These are phyloP conservation scores for Gandaritis pyraliata DNA, from an alignment of 2,888 invertebrate genomes.

Conservation along the genomic window DNA sequence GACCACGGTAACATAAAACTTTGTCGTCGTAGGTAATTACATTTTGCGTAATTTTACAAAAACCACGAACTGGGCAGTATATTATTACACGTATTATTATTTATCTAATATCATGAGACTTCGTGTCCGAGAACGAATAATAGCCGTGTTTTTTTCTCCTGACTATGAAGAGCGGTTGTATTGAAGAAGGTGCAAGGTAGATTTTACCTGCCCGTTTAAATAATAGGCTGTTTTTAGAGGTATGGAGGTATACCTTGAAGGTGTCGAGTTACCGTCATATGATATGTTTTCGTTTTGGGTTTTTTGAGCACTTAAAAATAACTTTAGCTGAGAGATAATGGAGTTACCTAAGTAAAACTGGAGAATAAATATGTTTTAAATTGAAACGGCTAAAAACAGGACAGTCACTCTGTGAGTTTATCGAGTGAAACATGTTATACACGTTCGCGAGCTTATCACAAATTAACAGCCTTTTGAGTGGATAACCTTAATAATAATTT, in stretches of 20 bases:
- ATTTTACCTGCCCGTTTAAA: constrained; percentile 71
- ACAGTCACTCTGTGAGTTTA: constrained; percentile 11
- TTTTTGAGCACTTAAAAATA: constrained; percentile 27
- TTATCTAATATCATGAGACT: constrained; percentile 14
- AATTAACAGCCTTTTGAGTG: constrained; percentile 28
- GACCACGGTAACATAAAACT: constrained; percentile 14
- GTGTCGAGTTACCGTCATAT: constrained; percentile 60
- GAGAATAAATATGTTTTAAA: constrained; percentile 4
- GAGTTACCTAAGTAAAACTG: constrained; percentile 3
- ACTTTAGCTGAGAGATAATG: constrained; percentile 10
- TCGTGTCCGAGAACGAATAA: constrained; percentile 47
- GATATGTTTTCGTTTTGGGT: constrained; percentile 52
- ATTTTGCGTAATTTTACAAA: constrained; percentile 28
- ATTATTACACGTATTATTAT: constrained; percentile 8
- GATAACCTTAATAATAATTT: constrained; percentile 32
- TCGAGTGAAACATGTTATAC: constrained; percentile 10
- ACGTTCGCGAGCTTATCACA: constrained; percentile 22
- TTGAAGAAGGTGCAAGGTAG: constrained; percentile 56
- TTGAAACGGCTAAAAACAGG: not conserved
- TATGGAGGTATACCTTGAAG: constrained; percentile 41
- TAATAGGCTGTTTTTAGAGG: constrained; percentile 62
- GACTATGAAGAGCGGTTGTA: constrained; percentile 52
- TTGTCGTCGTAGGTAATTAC: constrained; percentile 7
- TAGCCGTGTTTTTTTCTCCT: constrained; percentile 51
- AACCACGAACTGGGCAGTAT: constrained; percentile 18